Conservation (phyloP, 2,113 vertebrate species). For the Casuarius casuarius region DNA sequence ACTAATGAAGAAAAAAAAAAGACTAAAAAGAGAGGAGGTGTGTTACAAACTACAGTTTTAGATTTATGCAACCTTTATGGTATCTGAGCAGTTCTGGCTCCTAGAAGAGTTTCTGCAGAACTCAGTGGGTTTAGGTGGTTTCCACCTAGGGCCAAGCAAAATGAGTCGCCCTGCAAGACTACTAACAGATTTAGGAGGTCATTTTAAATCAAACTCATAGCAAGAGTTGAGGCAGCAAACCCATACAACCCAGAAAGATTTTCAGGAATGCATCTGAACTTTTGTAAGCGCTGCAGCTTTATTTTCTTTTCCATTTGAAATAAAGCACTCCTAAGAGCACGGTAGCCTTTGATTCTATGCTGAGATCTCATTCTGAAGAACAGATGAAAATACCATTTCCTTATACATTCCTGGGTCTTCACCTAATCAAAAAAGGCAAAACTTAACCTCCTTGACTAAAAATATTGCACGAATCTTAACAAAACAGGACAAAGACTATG, state of each 20-base stretch:
- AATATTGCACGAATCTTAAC: neutral
- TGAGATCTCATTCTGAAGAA: constrained; percentile 27
- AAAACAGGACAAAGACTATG: constrained; percentile 19
- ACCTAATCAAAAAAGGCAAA: constrained; percentile 5
- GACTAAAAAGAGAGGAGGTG: neutral
- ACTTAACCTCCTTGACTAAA: neutral
- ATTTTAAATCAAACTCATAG: constrained; percentile 45
- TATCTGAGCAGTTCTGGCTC: neutral
- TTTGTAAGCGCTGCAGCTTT: constrained; percentile 22
- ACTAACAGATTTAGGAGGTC: constrained; percentile 45
- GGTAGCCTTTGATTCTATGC: constrained; percentile 29
- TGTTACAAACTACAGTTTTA: neutral
- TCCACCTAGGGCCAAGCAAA: constrained; percentile 27
- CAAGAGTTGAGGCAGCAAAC: constrained; percentile 18
- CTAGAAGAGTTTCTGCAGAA: constrained; percentile 13
- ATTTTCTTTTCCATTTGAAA: constrained; percentile 50
- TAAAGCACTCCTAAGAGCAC: constrained; percentile 41
- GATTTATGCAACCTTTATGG: constrained; percentile 4
- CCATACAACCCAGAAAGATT: constrained; percentile 42
- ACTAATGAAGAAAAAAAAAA: neutral
- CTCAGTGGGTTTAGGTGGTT: neutral
- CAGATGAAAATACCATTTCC: constrained; percentile 49
- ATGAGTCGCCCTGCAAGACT: neutral
- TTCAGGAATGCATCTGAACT: constrained; percentile 55
- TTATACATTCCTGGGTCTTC: constrained; percentile 19